A percentile compares a stretch with the other conserved stretches of the same genome.
Evolutionary conservation across 2,888 invertebrate genomes (phyloP).

Genomic region (Sarcophaga variegata): DNA sequence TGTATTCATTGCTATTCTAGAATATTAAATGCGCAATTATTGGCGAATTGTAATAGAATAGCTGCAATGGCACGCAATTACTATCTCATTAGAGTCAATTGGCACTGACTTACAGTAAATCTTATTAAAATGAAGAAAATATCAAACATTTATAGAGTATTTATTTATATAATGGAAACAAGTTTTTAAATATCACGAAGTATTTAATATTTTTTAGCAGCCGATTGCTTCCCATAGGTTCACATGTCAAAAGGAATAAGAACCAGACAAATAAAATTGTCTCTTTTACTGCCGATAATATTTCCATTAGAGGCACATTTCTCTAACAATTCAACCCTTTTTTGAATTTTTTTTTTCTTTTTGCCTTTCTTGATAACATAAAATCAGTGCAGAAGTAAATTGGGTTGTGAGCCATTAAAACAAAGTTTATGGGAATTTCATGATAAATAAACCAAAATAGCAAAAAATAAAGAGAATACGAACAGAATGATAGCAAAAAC

Average conservation of each 20-base stretch:
- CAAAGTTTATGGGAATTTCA: constrained; percentile 53
- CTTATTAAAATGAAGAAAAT: too few relatives aligned
- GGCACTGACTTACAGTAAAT: too few relatives aligned
- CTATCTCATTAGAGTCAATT: too few relatives aligned
- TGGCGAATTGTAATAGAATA: too few relatives aligned
- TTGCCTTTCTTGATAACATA: background rate
- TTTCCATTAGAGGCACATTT: background rate
- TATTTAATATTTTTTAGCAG: background rate
- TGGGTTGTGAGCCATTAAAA: constrained; percentile 42
- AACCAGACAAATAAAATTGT: constrained; percentile 12
- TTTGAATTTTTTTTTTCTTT: background rate
- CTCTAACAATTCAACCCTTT: constrained; percentile 3
- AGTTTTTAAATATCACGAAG: too few relatives aligned
- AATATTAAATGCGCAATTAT: too few relatives aligned
- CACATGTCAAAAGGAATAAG: background rate
- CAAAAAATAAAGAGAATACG: background rate
- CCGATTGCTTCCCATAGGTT: background rate
- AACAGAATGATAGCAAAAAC: background rate
- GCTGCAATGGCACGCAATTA: too few relatives aligned
- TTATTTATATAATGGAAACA: too few relatives aligned
- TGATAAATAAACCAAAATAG: constrained; percentile 56
- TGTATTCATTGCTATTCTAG: too few relatives aligned
- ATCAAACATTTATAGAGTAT: too few relatives aligned
- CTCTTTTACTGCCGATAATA: constrained; percentile 8
- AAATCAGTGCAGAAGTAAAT: constrained; percentile 56